Conservation (phyloP, 2,888 invertebrate species). For the Halictus quadricinctus region DNA sequence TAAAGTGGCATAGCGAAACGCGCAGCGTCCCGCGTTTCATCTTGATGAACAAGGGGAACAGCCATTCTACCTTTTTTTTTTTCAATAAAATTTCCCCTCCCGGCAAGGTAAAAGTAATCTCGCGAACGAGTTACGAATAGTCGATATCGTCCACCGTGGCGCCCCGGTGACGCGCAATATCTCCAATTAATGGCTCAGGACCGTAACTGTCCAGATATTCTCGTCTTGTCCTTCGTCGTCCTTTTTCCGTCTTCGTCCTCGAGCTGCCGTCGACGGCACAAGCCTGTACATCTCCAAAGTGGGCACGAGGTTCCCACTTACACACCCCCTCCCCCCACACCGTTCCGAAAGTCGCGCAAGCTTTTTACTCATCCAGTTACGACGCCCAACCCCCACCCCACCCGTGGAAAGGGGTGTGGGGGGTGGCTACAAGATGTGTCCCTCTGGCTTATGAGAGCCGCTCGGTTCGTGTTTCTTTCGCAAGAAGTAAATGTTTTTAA, state of each 20-base stretch:
- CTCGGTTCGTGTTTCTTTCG: conserved; percentile 64
- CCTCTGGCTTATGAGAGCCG: conserved; percentile 72
- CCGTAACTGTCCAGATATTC: conserved; percentile 46
- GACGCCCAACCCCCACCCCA: neutral
- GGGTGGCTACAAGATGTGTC: conserved; percentile 68
- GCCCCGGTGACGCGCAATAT: conserved; percentile 35
- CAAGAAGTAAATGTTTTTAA: conserved; percentile 74
- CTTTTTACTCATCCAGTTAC: conserved; percentile 60
- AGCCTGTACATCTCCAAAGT: conserved; percentile 57
- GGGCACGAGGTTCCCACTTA: conserved; percentile 50
- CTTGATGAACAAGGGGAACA: neutral
- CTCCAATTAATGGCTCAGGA: conserved; percentile 59
- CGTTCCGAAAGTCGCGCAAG: conserved; percentile 30
- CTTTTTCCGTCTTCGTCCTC: conserved; percentile 34
- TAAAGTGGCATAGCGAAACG: neutral
- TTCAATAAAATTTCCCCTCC: neutral
- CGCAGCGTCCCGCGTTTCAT: neutral
- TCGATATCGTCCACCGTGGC: conserved; percentile 19
- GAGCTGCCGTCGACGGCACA: conserved; percentile 45
- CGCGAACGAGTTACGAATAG: conserved; percentile 12
- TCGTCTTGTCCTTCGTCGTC: conserved; percentile 24
- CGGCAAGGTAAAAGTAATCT: conserved; percentile 17
- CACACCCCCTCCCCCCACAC: neutral
- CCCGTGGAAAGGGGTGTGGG: too few species aligned
- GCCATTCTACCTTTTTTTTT: neutral